These are phyloP conservation scores for Ennomos fuscantarius DNA, from an alignment of 2,888 invertebrate genomes.

Conservation along the genomic window DNA sequence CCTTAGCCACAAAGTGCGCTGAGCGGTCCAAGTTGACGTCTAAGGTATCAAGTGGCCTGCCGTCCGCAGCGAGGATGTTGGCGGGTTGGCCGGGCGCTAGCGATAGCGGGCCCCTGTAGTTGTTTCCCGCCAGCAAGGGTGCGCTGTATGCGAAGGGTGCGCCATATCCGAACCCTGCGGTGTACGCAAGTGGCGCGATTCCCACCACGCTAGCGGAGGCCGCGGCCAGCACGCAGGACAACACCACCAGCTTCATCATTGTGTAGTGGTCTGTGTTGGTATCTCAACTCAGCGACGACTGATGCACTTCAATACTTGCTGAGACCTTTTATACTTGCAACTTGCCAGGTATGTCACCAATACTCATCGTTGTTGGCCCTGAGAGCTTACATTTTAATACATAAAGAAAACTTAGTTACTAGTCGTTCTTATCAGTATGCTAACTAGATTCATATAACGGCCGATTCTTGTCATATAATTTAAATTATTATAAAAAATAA, in stretches of 20 bases:
- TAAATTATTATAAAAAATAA: background rate
- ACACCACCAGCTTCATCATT: constrained; percentile 86
- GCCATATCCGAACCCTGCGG: constrained; percentile 34
- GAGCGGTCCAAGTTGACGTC: constrained; percentile 75
- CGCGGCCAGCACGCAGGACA: constrained; percentile 86
- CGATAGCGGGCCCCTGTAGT: constrained; percentile 44
- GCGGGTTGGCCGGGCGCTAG: constrained; percentile 72
- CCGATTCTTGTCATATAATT: background rate
- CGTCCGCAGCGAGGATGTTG: constrained; percentile 68
- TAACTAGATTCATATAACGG: constrained; percentile 3
- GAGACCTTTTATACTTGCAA: constrained; percentile 63
- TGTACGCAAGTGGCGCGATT: constrained; percentile 34
- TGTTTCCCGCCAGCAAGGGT: constrained; percentile 22
- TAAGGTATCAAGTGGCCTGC: constrained; percentile 74
- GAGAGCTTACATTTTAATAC: constrained; percentile 57
- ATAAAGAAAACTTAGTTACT: constrained; percentile 9
- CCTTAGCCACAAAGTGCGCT: constrained; percentile 54
- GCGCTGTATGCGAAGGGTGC: constrained; percentile 34
- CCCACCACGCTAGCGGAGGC: constrained; percentile 70
- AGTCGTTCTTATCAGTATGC: constrained; percentile 7
- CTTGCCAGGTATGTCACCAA: constrained; percentile 56
- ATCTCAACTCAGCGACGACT: constrained; percentile 60
- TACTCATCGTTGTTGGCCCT: constrained; percentile 58
- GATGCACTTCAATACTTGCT: constrained; percentile 56
- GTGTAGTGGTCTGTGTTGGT: constrained; percentile 78